A percentile compares a stretch with the other conserved stretches of the same genome.
phyloP scores from a whole-genome alignment of 2,888 invertebrate genomes.

The Dioctria rufipes region DNA sequence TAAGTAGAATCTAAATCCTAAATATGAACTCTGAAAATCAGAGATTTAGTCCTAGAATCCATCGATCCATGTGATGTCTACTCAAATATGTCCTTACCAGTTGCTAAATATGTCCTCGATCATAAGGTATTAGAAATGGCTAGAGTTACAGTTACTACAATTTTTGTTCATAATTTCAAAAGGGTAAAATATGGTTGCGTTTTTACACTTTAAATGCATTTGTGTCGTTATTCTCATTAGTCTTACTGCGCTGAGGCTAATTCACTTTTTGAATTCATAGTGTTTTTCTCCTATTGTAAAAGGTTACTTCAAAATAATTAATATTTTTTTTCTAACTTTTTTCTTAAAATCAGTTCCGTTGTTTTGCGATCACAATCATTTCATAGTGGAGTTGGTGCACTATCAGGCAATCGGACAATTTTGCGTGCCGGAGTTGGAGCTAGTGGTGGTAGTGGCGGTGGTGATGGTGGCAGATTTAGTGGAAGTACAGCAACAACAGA shows the following conservation, averaged over 20 bases:
- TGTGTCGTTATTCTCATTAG: not conserved
- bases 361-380: slow-evolving; percentile 77
- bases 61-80: no score
- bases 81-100: no score
- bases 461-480: slow-evolving; percentile 16
- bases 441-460: not conserved
- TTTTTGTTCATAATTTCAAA: no score
- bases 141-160: no score
- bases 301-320: not conserved
- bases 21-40: no score
- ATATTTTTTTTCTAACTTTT: not conserved
- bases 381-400: slow-evolving; percentile 70
- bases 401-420: slow-evolving; percentile 31
- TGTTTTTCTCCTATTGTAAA: not conserved
- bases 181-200: no score
- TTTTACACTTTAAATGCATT: no score
- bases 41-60: no score
- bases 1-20: no score
- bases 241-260: not conserved
- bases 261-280: no score
- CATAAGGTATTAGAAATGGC: no score
- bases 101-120: no score
- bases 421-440: not conserved
- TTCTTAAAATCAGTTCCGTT: slow-evolving; percentile 70
- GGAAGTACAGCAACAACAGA: slow-evolving; percentile 46